Evolutionary conservation across 2,797 vertebrate species (phyloP).

Genomic region (Mareca penelope): DNA sequence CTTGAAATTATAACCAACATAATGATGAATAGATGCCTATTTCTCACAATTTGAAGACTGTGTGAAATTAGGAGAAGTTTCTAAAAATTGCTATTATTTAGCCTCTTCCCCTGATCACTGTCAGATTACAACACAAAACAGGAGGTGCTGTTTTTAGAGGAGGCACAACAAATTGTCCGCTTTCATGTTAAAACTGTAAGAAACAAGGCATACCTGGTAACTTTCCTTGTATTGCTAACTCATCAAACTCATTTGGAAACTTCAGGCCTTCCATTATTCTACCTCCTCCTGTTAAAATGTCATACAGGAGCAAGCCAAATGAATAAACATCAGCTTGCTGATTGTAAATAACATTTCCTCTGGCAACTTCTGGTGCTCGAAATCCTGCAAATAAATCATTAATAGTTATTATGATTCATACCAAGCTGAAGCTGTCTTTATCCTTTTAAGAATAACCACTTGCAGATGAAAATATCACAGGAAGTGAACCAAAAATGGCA

Average conservation of each 20-base stretch:
- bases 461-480: not conserved
- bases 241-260: slow-evolving; percentile 98
- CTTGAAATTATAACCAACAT: not conserved
- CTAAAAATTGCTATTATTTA: not conserved
- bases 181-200: not conserved
- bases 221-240: slow-evolving; percentile 92
- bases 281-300: slow-evolving; percentile 92
- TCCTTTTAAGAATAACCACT: slow-evolving; percentile 9
- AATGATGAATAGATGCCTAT: not conserved
- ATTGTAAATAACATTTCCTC: slow-evolving; percentile 95
- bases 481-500: slow-evolving; percentile 14
- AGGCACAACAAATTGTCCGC: not conserved
- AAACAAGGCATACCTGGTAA: slow-evolving; percentile 85
- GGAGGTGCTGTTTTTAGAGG: not conserved
- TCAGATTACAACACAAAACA: not conserved
- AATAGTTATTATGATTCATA: slow-evolving; percentile 20
- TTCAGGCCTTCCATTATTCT: slow-evolving; percentile 94
- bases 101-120: not conserved
- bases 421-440: not conserved
- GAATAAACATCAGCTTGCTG: slow-evolving; percentile 96
- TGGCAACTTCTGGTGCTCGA: slow-evolving; percentile 93
- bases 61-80: not conserved
- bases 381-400: slow-evolving; percentile 83
- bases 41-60: not conserved
- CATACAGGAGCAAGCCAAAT: slow-evolving; percentile 94